phyloP scores from a whole-genome alignment of 64 coral and sea anemone genomes.

The Stylophora pistillata region DNA sequence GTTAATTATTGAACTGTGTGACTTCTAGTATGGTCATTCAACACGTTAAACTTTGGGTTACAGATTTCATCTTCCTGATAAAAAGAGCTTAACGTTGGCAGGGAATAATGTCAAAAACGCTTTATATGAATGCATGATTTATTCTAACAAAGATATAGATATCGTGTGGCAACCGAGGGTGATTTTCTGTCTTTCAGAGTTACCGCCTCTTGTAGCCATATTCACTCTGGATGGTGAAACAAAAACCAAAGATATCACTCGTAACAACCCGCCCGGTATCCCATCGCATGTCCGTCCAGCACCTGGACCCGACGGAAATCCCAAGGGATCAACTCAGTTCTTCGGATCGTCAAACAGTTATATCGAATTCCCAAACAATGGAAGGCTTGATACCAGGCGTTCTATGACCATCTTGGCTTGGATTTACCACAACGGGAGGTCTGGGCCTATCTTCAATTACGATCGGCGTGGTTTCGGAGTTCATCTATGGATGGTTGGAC shows the following conservation, averaged over 20 bases:
- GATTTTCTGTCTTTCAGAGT: constrained; percentile 1
- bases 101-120: no score
- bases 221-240: constrained; percentile 43
- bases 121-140: neutral
- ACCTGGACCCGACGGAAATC: constrained; percentile 57
- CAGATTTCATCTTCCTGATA: no score
- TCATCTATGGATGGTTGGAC: constrained; percentile 67
- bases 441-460: constrained; percentile 69
- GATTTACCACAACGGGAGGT: constrained; percentile 63
- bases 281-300: constrained; percentile 30
- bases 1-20: no score
- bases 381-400: constrained; percentile 54
- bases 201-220: constrained; percentile 47
- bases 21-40: no score
- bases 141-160: neutral
- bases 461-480: constrained; percentile 55
- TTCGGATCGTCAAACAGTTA: constrained; percentile 47
- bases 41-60: no score
- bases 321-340: constrained; percentile 51
- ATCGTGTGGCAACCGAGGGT: neutral
- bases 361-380: constrained; percentile 66
- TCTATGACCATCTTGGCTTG: constrained; percentile 68
- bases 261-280: constrained; percentile 33
- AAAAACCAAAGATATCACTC: constrained; percentile 42
- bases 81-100: neutral